Conservation (phyloP, 2,113 vertebrate species). For the Antigone vipio region DNA sequence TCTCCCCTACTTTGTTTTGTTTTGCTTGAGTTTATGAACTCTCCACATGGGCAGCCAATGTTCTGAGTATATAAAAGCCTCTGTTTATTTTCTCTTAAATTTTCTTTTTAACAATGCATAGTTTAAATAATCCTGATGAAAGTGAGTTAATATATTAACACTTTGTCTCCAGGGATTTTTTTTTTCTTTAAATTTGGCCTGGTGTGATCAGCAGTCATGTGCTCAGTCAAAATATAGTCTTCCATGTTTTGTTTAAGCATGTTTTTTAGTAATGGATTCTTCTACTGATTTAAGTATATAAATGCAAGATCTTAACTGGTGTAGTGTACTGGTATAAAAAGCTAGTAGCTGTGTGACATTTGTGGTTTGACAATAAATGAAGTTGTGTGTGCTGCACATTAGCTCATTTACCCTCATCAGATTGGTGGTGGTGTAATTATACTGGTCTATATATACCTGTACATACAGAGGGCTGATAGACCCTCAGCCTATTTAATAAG, state of each 20-base stretch:
- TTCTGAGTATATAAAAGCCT: background rate
- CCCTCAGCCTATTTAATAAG: background rate
- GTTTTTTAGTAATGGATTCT: background rate
- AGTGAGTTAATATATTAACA: background rate
- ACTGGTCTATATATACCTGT: background rate
- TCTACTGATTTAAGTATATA: background rate
- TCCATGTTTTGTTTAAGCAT: background rate
- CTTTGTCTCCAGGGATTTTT: background rate
- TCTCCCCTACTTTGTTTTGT: background rate
- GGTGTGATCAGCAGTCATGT: background rate
- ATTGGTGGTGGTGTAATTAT: background rate
- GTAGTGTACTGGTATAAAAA: background rate
- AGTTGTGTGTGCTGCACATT: rapidly evolving
- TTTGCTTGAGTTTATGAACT: background rate
- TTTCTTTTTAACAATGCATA: background rate
- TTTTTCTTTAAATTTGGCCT: background rate
- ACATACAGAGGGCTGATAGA: background rate
- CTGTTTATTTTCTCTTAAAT: background rate
- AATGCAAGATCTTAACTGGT: background rate
- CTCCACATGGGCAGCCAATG: background rate
- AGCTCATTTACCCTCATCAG: background rate
- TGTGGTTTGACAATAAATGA: background rate
- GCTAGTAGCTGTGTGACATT: background rate
- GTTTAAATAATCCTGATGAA: background rate
- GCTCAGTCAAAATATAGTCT: background rate